phyloP scores from a whole-genome alignment of 2,888 invertebrate species.

The Eilema sororculum region DNA sequence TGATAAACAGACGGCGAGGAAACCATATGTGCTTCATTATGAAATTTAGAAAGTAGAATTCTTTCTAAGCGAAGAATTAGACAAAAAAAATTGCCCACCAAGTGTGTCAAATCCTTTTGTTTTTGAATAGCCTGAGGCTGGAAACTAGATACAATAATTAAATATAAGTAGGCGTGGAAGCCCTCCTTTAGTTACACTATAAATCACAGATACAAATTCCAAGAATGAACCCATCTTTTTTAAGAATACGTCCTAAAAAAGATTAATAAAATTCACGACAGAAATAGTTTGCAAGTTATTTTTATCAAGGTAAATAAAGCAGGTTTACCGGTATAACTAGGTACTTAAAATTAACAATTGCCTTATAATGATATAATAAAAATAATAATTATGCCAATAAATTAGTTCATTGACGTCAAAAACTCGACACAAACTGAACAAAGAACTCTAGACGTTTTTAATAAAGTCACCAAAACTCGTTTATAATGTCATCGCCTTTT shows the following conservation, averaged over 20 bases:
- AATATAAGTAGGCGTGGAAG: neutral
- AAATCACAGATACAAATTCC: neutral
- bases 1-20: neutral
- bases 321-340: neutral
- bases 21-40: neutral
- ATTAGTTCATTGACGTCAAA: slow-evolving; percentile 8
- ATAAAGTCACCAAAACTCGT: slow-evolving; percentile 32
- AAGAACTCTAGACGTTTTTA: slow-evolving; percentile 25
- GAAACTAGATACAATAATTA: neutral
- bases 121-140: neutral
- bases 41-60: slow-evolving; percentile 1
- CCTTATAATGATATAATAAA: slow-evolving; percentile 1
- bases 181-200: neutral
- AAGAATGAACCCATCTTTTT: neutral
- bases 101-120: neutral
- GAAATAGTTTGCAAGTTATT: neutral
- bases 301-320: neutral
- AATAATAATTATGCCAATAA: slow-evolving; percentile 5
- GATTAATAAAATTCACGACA: neutral
- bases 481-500: slow-evolving; percentile 23
- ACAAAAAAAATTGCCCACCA: neutral
- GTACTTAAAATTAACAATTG: neutral
- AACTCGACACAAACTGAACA: slow-evolving; percentile 18
- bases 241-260: neutral
- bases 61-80: neutral